Evolutionary conservation across 2,888 invertebrate genomes (phyloP).

Genomic region (Cataglyphis rosenhaueri): DNA sequence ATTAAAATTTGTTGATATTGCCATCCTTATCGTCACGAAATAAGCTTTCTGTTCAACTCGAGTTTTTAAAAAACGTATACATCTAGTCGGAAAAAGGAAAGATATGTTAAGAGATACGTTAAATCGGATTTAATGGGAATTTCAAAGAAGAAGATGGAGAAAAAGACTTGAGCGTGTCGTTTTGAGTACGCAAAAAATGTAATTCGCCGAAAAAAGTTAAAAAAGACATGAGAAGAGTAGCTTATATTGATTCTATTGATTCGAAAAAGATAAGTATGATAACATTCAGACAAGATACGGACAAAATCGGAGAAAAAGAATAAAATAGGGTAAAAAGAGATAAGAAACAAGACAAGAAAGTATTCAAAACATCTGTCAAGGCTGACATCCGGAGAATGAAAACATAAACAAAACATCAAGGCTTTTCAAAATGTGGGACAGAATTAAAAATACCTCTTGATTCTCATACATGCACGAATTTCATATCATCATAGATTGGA

Average conservation of each 20-base stretch:
- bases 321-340: neutral
- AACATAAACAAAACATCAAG: conserved; percentile 5
- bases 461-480: neutral
- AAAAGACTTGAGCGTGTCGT: neutral
- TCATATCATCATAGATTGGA: neutral
- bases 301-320: neutral
- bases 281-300: neutral
- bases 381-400: neutral
- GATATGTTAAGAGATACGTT: neutral
- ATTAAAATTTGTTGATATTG: neutral
- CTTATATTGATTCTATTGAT: neutral
- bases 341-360: neutral
- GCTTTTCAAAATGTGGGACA: neutral
- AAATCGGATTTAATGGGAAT: neutral
- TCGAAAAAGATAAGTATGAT: neutral
- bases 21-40: neutral
- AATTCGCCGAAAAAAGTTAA: neutral
- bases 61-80: neutral
- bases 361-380: neutral
- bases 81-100: neutral
- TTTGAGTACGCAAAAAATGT: neutral
- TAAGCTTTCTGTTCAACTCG: neutral
- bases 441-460: neutral
- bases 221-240: neutral
- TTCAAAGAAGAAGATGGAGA: neutral